Base-by-base conservation (phyloP, 1,140 invertebrate species). In the Conus betulinus region DNA sequence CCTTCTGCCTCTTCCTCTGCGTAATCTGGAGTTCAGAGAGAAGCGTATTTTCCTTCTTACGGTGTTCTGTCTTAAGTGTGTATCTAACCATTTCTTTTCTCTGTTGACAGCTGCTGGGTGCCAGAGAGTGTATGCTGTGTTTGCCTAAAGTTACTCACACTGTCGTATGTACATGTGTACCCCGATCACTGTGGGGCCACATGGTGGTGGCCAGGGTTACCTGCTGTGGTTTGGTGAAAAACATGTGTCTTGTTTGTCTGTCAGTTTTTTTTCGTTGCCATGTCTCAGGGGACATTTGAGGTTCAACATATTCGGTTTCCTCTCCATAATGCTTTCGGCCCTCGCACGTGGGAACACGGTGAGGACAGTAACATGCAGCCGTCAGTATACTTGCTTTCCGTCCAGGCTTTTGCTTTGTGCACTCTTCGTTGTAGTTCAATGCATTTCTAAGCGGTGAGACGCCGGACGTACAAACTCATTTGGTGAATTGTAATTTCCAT, bases 151-250 rank as follows among this genome's bases (percentile, higher is more conserved):
- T 67, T 25, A 57, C 84, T 85, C 57, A 85, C 55, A 63, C 60
- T 85, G 60, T 85, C 84, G 84, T 85, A 67, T 85, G 84, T 63
- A 85, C 84, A 15, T 15, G 52, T 60, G 67, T 71, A 20, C 67
- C 11, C 67, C 23, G 67, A 6, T 71, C 67, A 71, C 67, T 71
- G 15, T 20, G 67, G 20, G 67, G 8, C 6, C 15, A 23, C 67
- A 20, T 6, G 17, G 23, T 20, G 67, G 60, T 63, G 67, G 67
- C 20, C 23, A 17, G 20, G 23, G 23, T 20, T 71, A n/a, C 23
- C 67, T 71, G 15, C 20, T 71, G 67, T 71, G 11, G 67, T 11
- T 71, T 23, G 20, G 20, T 71, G 67, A 23, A 71, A 71, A 17
- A 20, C 6, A 13, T 71, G 67, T 71, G 67, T 71, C 67, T n/a